Conservation (phyloP, 2,113 vertebrate species). For the Mohoua ochrocephala region DNA sequence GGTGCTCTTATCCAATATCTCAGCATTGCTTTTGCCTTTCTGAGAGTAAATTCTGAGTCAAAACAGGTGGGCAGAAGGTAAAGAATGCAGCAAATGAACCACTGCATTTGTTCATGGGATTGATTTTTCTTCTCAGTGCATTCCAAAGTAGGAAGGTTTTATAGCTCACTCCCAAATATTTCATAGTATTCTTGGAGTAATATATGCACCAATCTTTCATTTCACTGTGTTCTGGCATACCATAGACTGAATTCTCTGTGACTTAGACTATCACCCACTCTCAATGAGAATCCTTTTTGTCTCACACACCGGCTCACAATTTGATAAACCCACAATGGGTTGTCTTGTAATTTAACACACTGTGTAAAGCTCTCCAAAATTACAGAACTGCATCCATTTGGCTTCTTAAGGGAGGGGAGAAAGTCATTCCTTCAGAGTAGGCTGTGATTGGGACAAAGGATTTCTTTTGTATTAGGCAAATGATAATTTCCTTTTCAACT, state of each 20-base stretch:
- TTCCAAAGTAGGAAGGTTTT: neutral
- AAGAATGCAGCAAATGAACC: neutral
- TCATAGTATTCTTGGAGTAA: neutral
- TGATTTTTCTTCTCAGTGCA: neutral
- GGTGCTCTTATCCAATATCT: neutral
- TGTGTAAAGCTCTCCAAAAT: neutral
- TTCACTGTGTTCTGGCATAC: neutral
- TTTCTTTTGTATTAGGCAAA: neutral
- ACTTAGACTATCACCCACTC: neutral
- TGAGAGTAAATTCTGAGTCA: neutral
- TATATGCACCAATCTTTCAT: neutral
- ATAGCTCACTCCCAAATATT: neutral
- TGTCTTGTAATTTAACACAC: neutral
- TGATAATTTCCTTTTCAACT: neutral
- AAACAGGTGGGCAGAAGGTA: neutral
- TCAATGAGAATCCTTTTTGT: neutral
- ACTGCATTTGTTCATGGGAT: neutral
- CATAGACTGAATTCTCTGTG: neutral
- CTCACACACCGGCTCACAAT: neutral
- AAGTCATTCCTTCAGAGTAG: neutral
- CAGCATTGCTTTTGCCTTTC: neutral
- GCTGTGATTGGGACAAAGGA: conserved; percentile 3
- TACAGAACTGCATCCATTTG: neutral
- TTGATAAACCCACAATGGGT: neutral
- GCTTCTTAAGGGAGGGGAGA: neutral